Base-by-base conservation (phyloP, 2,888 invertebrate species). In the Drosophila lutescens region DNA sequence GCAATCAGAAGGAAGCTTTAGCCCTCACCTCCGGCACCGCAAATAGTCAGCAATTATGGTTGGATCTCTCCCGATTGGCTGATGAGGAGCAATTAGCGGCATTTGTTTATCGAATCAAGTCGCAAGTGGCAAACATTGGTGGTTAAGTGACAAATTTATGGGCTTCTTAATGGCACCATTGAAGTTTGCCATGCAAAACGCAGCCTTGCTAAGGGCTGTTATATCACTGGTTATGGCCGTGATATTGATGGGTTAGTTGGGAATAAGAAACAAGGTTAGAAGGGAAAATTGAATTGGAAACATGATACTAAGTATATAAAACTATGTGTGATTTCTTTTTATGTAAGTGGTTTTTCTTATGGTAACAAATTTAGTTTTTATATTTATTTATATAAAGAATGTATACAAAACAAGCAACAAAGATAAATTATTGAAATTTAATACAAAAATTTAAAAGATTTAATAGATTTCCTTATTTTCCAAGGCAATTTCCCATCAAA, bases 121-220 rank as follows among this genome's bases (percentile, higher is more conserved):
- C 20, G 20, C 34, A 69, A 47, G 63, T 62, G 50, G 58, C 47
- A 57, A 54, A 41, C 46, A 44, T 41, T 38, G 7, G 46, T 63
- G 46, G 66, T 74, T 83, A 80, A 80, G 81, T 76, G 88, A 83
- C 83, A 83, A 84, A 74, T 74, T 73, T 65, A 75, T 77, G 65
- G 47, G 44, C 41, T 80, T 70, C 76, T 86, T 70, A 74, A 86
- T 80, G 73, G 65, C 80, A 70, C 78, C 83, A 68, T 65, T 65
- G 44, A 68, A 49, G 23, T 36, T 38, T 47, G 46, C 32, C 70
- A 50, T 40, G 44, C 54, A 61, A 41, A 41, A 36, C 38, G 30
- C 5, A 46, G 55, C 55, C 73, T 56, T 71, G 65, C 32, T 6
- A 30, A 53, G 61, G 61, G 46, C 6, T 30, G 17, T 12, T n/a